Conservation (phyloP, 1,140 invertebrate genomes). For the Diachasmimorpha longicaudata region DNA sequence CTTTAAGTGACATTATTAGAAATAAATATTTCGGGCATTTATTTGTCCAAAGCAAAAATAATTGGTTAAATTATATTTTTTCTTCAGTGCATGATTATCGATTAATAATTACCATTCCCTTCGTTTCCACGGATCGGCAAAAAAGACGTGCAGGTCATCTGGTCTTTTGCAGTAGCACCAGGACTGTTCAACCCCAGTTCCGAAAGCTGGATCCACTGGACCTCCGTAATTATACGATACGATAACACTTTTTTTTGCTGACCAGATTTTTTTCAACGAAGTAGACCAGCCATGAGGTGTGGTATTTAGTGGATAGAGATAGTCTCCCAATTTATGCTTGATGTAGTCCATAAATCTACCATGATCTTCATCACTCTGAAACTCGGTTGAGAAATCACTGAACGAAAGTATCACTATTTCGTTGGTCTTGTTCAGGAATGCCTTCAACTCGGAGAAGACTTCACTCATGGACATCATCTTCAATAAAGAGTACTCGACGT, state of each 20-base stretch:
- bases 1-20: too few species aligned
- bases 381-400: not conserved
- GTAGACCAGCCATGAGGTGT: not conserved
- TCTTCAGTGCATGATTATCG: too few species aligned
- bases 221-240: not conserved
- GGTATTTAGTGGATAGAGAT: not conserved
- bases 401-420: not conserved
- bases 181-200: too few species aligned
- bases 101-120: too few species aligned
- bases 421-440: not conserved
- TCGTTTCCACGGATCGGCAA: too few species aligned
- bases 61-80: too few species aligned
- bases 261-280: not conserved
- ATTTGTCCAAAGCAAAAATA: too few species aligned
- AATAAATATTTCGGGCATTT: too few species aligned
- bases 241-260: not conserved
- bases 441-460: not conserved
- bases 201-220: too few species aligned
- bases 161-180: too few species aligned
- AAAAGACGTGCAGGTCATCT: too few species aligned
- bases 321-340: not conserved
- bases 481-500: too few species aligned
- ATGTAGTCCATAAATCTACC: not conserved
- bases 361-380: not conserved
- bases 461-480: not conserved